phyloP scores from a whole-genome alignment of 1,140 invertebrate species.

The Colletes gigas region DNA sequence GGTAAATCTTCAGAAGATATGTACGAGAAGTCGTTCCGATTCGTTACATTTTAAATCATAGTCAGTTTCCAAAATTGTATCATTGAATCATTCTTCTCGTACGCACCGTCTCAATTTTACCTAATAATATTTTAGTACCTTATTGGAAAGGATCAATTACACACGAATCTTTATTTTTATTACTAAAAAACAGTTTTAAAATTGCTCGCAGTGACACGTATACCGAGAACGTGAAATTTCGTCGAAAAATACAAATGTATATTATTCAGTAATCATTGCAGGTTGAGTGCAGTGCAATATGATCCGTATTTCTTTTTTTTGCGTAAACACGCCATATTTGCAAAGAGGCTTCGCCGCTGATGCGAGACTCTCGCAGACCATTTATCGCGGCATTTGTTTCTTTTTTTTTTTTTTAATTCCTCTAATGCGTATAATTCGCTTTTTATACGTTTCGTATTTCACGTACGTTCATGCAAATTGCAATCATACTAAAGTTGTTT shows the following conservation, averaged over 20 bases:
- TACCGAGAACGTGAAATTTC: conserved; percentile 4
- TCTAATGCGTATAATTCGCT: conserved; percentile 29
- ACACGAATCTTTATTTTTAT: conserved; percentile 27
- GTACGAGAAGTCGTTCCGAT: conserved; percentile 36
- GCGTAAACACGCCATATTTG: conserved; percentile 9
- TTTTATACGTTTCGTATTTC: conserved; percentile 21
- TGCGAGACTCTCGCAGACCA: not conserved
- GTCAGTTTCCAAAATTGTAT: conserved; percentile 18
- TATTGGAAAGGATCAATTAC: conserved; percentile 31
- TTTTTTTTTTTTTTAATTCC: conserved; percentile 21
- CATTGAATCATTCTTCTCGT: conserved; percentile 36
- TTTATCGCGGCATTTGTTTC: not conserved
- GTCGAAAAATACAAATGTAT: conserved; percentile 53
- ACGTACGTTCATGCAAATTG: conserved; percentile 21
- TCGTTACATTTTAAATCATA: not conserved
- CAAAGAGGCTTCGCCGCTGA: not conserved
- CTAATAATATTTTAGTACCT: conserved; percentile 26
- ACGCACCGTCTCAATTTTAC: conserved; percentile 33
- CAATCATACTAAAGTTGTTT: conserved; percentile 1
- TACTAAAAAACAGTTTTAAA: conserved; percentile 30
- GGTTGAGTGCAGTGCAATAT: conserved; percentile 32
- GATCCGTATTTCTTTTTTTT: not conserved
- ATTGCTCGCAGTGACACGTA: not conserved
- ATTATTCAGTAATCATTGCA: conserved; percentile 36
- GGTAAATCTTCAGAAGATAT: conserved; percentile 23